phyloP scores from a whole-genome alignment of 2,797 vertebrate genomes.

The Tokudaia muenninki region DNA sequence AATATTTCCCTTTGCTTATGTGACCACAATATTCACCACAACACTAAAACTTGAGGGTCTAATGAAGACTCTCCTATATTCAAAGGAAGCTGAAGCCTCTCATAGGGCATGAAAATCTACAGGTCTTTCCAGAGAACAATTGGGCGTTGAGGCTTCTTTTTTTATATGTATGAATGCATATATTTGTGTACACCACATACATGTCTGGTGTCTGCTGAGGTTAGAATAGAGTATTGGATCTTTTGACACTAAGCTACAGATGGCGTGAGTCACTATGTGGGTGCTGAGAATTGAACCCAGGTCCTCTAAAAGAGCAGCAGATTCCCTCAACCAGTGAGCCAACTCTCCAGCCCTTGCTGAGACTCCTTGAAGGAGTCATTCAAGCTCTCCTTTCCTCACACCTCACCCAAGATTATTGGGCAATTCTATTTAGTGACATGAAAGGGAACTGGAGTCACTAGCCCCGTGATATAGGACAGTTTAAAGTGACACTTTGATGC shows the following conservation, averaged over 20 bases:
- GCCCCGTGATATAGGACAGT: conserved; percentile 57
- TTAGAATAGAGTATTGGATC: not conserved
- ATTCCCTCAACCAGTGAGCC: not conserved
- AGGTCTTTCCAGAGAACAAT: not conserved
- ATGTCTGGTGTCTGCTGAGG: not conserved
- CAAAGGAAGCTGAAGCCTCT: not conserved
- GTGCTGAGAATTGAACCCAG: not conserved
- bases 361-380: conserved; percentile 31
- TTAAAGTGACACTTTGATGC: conserved; percentile 81
- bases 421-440: conserved; percentile 48
- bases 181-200: not conserved
- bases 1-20: conserved; percentile 52
- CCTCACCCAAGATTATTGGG: conserved; percentile 35
- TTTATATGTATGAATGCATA: not conserved
- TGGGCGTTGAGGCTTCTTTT: not conserved
- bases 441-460: conserved; percentile 59
- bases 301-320: not conserved
- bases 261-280: not conserved
- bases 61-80: not conserved
- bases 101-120: not conserved
- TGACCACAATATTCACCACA: conserved; percentile 19
- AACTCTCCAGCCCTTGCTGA: not conserved
- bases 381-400: conserved; percentile 7
- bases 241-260: not conserved
- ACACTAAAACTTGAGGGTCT: conserved; percentile 8